Evolutionary conservation across 2,888 invertebrate species (phyloP).

Genomic region (Epiblema foenella): DNA sequence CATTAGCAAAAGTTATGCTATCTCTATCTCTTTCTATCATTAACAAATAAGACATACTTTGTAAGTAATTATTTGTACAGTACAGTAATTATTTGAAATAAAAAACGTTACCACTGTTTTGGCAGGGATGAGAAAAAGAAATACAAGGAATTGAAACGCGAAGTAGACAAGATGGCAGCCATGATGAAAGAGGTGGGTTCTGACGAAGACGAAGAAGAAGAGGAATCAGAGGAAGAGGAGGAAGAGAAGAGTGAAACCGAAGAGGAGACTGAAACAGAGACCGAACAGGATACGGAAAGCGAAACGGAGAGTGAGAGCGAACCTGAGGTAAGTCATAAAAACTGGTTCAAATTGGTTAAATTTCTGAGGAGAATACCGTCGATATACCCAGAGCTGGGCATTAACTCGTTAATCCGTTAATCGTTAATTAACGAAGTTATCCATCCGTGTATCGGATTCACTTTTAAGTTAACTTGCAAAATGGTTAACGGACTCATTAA

Average conservation of each 20-base stretch:
- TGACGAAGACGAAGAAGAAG: conserved; percentile 88
- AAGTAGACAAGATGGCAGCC: conserved; percentile 96
- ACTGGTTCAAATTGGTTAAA: too few relatives aligned
- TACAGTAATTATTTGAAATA: too few relatives aligned
- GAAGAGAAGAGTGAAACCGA: conserved; percentile 83
- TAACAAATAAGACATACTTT: background rate
- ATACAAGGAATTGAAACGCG: conserved; percentile 92
- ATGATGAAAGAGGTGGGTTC: conserved; percentile 92
- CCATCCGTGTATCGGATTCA: too few relatives aligned
- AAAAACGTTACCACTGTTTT: too few relatives aligned
- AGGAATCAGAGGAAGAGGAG: conserved; percentile 85
- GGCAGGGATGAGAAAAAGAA: conserved; percentile 91
- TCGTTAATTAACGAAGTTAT: too few relatives aligned
- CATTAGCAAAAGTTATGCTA: too few relatives aligned
- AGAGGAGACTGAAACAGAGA: conserved; percentile 86
- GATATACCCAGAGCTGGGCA: too few relatives aligned
- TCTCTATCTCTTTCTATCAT: too few relatives aligned
- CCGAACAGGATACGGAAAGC: conserved; percentile 88
- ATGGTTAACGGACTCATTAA: too few relatives aligned
- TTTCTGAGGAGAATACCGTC: too few relatives aligned
- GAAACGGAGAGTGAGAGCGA: conserved; percentile 88
- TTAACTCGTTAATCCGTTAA: too few relatives aligned
- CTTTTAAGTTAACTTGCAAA: too few relatives aligned
- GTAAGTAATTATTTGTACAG: background rate
- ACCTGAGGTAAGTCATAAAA: conserved; percentile 82